Evolutionary conservation across 2,888 invertebrate species (phyloP), one percentile per base, ranked within the genome.

Genomic region (Dicyrtomina minuta): DNA sequence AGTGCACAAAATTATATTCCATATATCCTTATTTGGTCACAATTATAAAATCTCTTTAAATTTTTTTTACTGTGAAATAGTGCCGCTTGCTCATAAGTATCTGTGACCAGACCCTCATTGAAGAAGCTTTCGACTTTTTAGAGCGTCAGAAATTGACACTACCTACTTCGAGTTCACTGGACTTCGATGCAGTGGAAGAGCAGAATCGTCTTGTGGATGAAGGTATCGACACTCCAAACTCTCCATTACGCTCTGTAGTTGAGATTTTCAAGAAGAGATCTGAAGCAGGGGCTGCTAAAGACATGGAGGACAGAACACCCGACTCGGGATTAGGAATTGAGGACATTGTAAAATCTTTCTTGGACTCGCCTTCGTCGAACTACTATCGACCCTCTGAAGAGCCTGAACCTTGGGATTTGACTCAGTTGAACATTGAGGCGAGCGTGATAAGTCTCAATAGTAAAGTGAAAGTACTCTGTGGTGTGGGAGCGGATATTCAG

Each of bases 31-130:
- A n/a, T n/a, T n/a, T n/a, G n/a, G n/a, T n/a, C n/a, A n/a, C n/a
- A n/a, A n/a, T n/a, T n/a, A n/a, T n/a, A n/a, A n/a, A n/a, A n/a
- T n/a, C n/a, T n/a, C n/a, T n/a, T n/a, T n/a, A n/a, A n/a, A 53
- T 53, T 24, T 24, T n/a, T 22, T 53, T 53, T 53, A 53, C 53
- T 24, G 46, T 46, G n/a, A n/a, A 46, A 46, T 78, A 85, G 85
- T 90, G 92, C 0, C 86, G 89, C 73, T 90, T 90, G 62, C 84
- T 95, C 68, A 83, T 93, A 2, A 88, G 89, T 61, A 85, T 94
- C 1, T 95, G 94, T 91, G 92, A 94, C 80, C 90, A 92, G 0
- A 88, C 88, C 10, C 83, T 92, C 44, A 90, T 95, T 0, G 93
- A 94, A 80, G 92, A 94, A 80, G 91, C 93, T 0, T 84, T 95